phyloP scores from a whole-genome alignment of 2,888 invertebrate genomes.

The Parnassius mnemosyne region DNA sequence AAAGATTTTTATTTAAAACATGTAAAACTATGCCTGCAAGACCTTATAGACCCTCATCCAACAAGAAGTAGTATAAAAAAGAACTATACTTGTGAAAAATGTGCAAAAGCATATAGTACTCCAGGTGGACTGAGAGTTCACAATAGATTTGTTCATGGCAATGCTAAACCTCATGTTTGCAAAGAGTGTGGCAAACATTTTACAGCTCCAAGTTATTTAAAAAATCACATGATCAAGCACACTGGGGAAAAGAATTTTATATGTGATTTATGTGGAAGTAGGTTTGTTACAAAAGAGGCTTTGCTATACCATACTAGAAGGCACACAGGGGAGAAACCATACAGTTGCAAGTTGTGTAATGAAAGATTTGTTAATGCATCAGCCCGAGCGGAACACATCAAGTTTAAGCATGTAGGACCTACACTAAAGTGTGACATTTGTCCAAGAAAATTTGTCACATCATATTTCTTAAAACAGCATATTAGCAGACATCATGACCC shows the following conservation, averaged over 20 bases:
- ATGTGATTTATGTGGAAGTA: slow-evolving; percentile 58
- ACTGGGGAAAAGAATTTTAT: slow-evolving; percentile 68
- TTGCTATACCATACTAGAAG: slow-evolving; percentile 65
- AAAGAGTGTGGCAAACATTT: slow-evolving; percentile 63
- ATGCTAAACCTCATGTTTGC: slow-evolving; percentile 64
- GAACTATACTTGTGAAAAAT: slow-evolving; percentile 53
- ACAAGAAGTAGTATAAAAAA: slow-evolving; percentile 53
- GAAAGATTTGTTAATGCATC: slow-evolving; percentile 71
- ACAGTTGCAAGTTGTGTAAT: slow-evolving; percentile 58
- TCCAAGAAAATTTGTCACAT: slow-evolving; percentile 64
- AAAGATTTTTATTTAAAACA: slow-evolving; percentile 61
- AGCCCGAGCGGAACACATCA: slow-evolving; percentile 68
- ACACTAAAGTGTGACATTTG: slow-evolving; percentile 65
- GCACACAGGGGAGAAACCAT: slow-evolving; percentile 72
- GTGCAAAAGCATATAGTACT: slow-evolving; percentile 66
- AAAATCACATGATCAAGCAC: slow-evolving; percentile 65
- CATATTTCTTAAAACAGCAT: slow-evolving; percentile 61
- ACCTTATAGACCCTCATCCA: slow-evolving; percentile 62
- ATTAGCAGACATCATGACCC: slow-evolving; percentile 65
- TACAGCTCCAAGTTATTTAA: slow-evolving; percentile 69
- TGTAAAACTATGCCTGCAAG: slow-evolving; percentile 58
- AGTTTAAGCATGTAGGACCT: slow-evolving; percentile 66
- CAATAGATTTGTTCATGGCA: slow-evolving; percentile 61
- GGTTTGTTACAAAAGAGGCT: slow-evolving; percentile 70
- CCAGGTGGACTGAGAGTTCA: slow-evolving; percentile 65